phyloP scores from a whole-genome alignment of 2,113 vertebrate species.

The Columbina picui region DNA sequence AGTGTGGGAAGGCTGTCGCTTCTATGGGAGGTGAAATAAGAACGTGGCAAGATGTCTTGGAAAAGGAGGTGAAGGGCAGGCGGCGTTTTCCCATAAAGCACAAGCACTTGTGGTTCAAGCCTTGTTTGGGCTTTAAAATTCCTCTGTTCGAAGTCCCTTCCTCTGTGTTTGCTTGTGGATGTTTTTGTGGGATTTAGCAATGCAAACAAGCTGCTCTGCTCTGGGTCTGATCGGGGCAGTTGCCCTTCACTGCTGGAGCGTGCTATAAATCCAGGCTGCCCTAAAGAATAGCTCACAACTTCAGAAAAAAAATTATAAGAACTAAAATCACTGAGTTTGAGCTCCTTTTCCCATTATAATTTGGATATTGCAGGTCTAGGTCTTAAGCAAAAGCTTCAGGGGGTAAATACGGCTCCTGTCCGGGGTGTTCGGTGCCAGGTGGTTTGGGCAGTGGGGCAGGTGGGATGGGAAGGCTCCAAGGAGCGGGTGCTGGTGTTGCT shows the following conservation, averaged over 20 bases:
- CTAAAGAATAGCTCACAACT: neutral
- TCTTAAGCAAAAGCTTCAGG: neutral
- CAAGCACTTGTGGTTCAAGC: neutral
- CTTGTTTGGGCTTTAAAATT: constrained; percentile 12
- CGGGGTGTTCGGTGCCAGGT: neutral
- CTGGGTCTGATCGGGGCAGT: neutral
- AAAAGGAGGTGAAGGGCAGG: constrained; percentile 22
- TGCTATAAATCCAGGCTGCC: neutral
- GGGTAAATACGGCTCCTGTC: neutral
- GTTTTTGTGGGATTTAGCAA: neutral
- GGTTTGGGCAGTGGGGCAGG: neutral
- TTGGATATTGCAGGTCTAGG: neutral
- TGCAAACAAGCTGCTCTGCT: neutral
- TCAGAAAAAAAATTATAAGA: accelerated
- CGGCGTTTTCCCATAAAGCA: neutral
- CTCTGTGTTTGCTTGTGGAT: neutral
- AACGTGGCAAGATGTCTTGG: constrained; percentile 10
- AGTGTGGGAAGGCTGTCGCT: neutral
- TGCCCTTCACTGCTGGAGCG: neutral
- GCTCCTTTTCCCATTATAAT: accelerated
- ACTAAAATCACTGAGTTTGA: neutral
- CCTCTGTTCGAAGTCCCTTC: neutral
- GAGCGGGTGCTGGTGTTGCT: accelerated
- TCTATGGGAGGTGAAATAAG: neutral
- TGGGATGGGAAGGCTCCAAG: accelerated